Base-by-base conservation (phyloP, 2,888 invertebrate species). In the Trisateles emortualis region DNA sequence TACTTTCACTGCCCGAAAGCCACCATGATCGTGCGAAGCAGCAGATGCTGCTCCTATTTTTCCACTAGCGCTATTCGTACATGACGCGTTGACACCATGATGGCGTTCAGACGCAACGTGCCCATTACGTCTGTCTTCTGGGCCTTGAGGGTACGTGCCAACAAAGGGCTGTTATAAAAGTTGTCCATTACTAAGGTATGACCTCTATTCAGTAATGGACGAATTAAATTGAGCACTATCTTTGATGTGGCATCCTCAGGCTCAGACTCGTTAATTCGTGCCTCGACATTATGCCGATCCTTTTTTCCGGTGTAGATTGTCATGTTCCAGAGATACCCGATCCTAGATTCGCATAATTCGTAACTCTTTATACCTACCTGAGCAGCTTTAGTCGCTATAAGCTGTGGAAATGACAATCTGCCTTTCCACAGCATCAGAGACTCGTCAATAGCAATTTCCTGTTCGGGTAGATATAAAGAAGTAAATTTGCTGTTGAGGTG, bases 391-490 rank as follows among this genome's bases (percentile, higher is more conserved):
- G 14, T 49, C 3, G 36, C 29, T 29, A 49, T 49, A 1, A 42
- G n/a, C 26, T 49, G 49, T 11, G 49, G 42, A 36, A 49, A 49
- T 6, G 49, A 49, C 3, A 49, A 38, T 19, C 42, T 49, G 2
- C 49, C 49, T 38, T 49, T 42, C 49, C 49, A 49, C 11, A 42
- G 11, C 4, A 49, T 14, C 4, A 42, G 42, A 9, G 36, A 36
- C 42, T 49, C 49, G 22, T 49, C 49, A 3, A 49, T 42, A 29
- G 49, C 49, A 5, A 49, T 49, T 17, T 49, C 38, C 30, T 49
- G 49, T 14, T 38, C 42, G 19, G 49, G 49, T 38, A 49, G 30
- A 36, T 36, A 49, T 11, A 49, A 42, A 42, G 49, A 49, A 36
- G 36, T 29, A 36, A 42, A 36, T 32, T 49, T 38, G 3, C 32